Percentiles rank a stretch among this genome's conserved stretches.
phyloP scores from a whole-genome alignment of 2,888 invertebrate species.

The Chouioia cunea region DNA sequence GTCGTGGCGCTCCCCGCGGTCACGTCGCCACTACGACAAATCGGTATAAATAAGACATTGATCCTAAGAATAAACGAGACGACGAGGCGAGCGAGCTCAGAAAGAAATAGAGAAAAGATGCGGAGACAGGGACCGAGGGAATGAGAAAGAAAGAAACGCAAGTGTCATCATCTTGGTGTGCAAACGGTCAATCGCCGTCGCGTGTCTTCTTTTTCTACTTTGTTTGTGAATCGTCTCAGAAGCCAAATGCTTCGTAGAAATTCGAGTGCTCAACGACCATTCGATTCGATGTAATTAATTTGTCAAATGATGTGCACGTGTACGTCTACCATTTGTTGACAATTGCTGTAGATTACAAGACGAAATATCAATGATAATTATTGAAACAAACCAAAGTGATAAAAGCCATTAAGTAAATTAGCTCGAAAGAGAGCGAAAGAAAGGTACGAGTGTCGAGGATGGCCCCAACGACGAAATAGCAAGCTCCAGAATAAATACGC shows the following conservation, averaged over 20 bases:
- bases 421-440: not conserved
- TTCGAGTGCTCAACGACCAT: conserved; percentile 13
- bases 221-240: conserved; percentile 3
- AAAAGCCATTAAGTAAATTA: not conserved
- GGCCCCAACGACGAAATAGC: no score
- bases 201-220: not conserved
- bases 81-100: not conserved
- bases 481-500: not conserved
- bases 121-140: not conserved
- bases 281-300: not conserved
- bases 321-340: conserved; percentile 1
- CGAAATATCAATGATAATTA: not conserved
- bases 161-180: not conserved
- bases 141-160: not conserved
- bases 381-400: not conserved
- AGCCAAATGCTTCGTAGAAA: conserved; percentile 9
- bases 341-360: no score
- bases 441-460: not conserved
- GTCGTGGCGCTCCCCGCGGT: no score
- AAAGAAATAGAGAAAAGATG: not conserved
- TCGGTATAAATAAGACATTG: conserved; percentile 50
- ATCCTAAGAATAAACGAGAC: conserved; percentile 45
- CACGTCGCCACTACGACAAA: no score
- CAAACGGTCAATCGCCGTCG: conserved; percentile 1
- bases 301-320: no score